Conservation (phyloP, 2,113 vertebrate genomes). For the Rhea americana region DNA sequence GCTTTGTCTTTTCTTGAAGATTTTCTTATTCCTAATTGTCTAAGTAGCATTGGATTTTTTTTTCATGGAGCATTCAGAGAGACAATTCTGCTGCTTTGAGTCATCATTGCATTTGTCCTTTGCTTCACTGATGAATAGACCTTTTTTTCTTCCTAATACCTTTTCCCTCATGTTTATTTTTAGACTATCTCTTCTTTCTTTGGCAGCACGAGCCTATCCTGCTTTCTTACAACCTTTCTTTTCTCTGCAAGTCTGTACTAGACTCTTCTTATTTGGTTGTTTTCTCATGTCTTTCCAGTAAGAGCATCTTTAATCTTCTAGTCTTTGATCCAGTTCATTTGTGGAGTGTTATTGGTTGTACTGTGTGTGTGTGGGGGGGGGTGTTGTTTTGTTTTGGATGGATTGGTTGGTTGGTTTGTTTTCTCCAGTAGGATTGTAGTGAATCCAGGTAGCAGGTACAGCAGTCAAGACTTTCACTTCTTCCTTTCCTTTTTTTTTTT, state of each 20-base stretch:
- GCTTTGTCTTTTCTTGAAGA: neutral
- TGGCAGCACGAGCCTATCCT: neutral
- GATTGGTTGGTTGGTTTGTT: neutral
- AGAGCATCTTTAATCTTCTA: neutral
- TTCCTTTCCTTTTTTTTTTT: neutral
- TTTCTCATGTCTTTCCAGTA: neutral
- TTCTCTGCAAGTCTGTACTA: neutral
- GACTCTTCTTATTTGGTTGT: neutral
- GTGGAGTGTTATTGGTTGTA: neutral
- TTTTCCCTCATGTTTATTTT: conserved; percentile 27
- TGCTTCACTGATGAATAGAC: neutral
- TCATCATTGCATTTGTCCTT: conserved; percentile 18
- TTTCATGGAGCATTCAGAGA: conserved; percentile 15
- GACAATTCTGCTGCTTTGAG: neutral
- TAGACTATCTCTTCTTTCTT: neutral
- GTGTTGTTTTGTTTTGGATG: too few relatives aligned
- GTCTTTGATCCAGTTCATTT: neutral
- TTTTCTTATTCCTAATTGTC: neutral
- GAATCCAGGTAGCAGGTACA: neutral
- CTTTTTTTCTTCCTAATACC: neutral
- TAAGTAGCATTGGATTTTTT: neutral
- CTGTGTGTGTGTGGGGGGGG: neutral
- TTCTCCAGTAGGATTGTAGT: neutral
- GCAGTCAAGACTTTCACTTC: neutral
- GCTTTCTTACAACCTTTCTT: neutral